Evolutionary conservation across 2,797 vertebrate species (phyloP).

Genomic region (Orestias chungarensis): DNA sequence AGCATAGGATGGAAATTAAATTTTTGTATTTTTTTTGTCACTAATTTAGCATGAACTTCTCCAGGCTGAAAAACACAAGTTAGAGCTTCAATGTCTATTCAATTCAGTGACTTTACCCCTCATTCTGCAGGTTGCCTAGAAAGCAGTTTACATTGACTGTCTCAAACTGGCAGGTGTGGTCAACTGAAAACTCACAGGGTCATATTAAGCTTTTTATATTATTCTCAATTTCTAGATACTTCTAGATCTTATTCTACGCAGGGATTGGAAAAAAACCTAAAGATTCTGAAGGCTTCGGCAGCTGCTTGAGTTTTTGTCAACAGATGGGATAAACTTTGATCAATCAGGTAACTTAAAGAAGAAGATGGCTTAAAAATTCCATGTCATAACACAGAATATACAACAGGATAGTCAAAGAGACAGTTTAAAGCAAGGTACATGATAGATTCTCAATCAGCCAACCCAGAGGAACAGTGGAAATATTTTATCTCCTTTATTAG

Average conservation of each 20-base stretch:
- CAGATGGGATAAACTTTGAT: background rate
- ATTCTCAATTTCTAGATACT: too few relatives aligned
- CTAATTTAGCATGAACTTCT: background rate
- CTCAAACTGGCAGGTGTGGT: too few relatives aligned
- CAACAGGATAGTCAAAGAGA: background rate
- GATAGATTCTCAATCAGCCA: conserved; percentile 3
- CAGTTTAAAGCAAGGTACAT: background rate
- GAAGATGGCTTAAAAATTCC: background rate
- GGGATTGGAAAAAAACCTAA: background rate
- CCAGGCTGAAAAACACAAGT: background rate
- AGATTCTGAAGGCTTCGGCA: background rate
- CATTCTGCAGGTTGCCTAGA: background rate
- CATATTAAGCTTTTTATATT: too few relatives aligned
- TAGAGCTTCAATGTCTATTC: background rate
- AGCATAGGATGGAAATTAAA: background rate
- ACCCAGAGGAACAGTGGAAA: background rate
- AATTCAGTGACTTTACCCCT: background rate
- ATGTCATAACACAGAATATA: background rate
- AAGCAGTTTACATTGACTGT: background rate
- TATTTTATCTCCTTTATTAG: background rate
- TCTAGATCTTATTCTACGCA: background rate
- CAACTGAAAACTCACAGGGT: too few relatives aligned
- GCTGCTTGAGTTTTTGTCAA: background rate
- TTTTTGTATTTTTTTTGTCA: too few relatives aligned
- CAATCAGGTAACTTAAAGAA: background rate